Conservation (phyloP, 1,140 invertebrate species). For the Idris sp. region DNA sequence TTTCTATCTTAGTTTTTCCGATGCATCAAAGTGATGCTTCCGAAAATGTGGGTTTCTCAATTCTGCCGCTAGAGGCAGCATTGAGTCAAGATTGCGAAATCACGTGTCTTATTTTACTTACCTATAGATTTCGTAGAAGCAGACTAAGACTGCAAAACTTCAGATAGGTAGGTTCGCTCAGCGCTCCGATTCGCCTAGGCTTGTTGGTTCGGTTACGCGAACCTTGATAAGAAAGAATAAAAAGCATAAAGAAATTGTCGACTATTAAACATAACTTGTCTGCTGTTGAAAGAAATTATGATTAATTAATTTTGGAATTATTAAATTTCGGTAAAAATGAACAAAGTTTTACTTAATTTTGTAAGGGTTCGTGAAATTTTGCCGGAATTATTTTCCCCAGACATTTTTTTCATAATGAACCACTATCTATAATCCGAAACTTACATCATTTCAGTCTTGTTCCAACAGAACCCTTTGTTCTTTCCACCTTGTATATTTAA, state of each 20-base stretch:
- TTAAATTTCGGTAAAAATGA: constrained; percentile 42
- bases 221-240: too few species aligned
- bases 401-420: constrained; percentile 38
- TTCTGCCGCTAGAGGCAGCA: too few species aligned
- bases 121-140: too few species aligned
- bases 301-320: constrained; percentile 36
- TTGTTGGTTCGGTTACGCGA: too few species aligned
- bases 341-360: constrained; percentile 33
- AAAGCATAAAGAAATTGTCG: constrained; percentile 14
- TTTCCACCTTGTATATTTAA: constrained; percentile 54
- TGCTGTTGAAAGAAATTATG: constrained; percentile 25
- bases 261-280: constrained; percentile 2
- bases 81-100: too few species aligned
- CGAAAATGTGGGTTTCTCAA: too few species aligned
- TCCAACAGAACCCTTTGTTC: constrained; percentile 52
- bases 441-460: constrained; percentile 53
- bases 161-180: too few species aligned
- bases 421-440: constrained; percentile 36
- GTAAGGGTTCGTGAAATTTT: constrained; percentile 16
- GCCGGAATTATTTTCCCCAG: constrained; percentile 28
- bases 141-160: too few species aligned
- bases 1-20: too few species aligned
- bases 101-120: too few species aligned
- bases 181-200: too few species aligned
- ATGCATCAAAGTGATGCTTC: too few species aligned